These are phyloP conservation scores for Drosophila sp. DNA, from an alignment of 1,140 invertebrate genomes.

Conservation along the genomic window DNA sequence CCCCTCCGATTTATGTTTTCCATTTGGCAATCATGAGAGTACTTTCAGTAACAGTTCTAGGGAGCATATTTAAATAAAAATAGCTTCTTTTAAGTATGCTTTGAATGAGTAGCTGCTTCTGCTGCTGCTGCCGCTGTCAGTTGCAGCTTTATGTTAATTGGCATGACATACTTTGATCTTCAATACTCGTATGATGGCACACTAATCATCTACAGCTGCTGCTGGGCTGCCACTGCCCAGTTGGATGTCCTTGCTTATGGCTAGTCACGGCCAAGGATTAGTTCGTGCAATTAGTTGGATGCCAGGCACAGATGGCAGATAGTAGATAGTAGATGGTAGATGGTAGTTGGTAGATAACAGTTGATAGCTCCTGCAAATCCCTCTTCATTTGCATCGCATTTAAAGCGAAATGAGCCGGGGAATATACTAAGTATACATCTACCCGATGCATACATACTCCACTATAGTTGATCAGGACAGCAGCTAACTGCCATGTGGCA, in stretches of 20 bases:
- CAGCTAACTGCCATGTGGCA: constrained; percentile 18
- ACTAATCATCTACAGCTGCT: constrained; percentile 32
- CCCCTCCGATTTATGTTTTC: too few species aligned
- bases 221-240: neutral
- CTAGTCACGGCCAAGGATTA: constrained; percentile 69
- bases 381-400: constrained; percentile 57
- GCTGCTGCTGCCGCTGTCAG: constrained; percentile 22
- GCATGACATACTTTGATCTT: constrained; percentile 60
- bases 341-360: neutral
- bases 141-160: constrained; percentile 59
- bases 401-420: constrained; percentile 22
- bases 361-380: constrained; percentile 25
- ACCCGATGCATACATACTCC: constrained; percentile 14
- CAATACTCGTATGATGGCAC: constrained; percentile 17
- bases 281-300: constrained; percentile 74
- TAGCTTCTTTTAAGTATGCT: constrained; percentile 28
- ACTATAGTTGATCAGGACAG: constrained; percentile 44
- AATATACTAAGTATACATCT: neutral
- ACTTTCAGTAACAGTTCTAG: too few species aligned
- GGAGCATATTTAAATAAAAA: too few species aligned
- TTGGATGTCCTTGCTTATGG: constrained; percentile 35
- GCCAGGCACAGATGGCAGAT: constrained; percentile 9
- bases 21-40: too few species aligned
- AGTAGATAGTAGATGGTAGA: neutral
- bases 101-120: too few species aligned